Percentiles rank a stretch among this genome's conserved stretches.
Evolutionary conservation across 2,888 invertebrate species (phyloP).

Genomic region (Lasius fuliginosus): DNA sequence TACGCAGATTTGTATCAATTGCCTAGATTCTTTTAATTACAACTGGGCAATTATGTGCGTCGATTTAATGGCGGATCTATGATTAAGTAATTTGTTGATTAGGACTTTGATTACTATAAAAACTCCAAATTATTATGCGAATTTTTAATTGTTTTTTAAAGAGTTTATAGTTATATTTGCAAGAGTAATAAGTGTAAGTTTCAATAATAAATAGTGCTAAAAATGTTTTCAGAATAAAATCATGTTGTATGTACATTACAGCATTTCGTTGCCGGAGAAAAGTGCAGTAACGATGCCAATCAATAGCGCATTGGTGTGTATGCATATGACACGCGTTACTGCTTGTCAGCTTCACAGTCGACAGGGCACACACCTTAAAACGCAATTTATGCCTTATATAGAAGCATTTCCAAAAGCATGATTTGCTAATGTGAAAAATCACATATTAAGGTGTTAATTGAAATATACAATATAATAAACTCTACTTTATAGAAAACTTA

Average conservation of each 20-base stretch:
- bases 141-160: not conserved
- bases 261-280: not conserved
- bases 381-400: not conserved
- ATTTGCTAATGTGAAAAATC: not conserved
- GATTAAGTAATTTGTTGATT: not conserved
- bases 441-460: not conserved
- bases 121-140: not conserved
- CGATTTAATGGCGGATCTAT: not conserved
- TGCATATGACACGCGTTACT: not conserved
- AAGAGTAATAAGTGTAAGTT: not conserved
- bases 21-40: not conserved
- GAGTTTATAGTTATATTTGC: not conserved
- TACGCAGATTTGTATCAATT: not conserved
- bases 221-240: not conserved
- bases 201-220: not conserved
- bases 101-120: not conserved
- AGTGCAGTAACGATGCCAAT: not conserved
- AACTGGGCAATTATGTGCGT: not conserved
- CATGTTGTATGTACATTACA: not conserved
- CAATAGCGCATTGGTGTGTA: slow-evolving; percentile 7
- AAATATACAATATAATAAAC: not conserved
- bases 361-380: slow-evolving; percentile 10
- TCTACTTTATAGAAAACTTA: not conserved
- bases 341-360: not conserved
- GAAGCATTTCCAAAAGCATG: not conserved